These are phyloP conservation scores for Falco rusticolus DNA, from an alignment of 2,797 vertebrate species.

Conservation along the genomic window DNA sequence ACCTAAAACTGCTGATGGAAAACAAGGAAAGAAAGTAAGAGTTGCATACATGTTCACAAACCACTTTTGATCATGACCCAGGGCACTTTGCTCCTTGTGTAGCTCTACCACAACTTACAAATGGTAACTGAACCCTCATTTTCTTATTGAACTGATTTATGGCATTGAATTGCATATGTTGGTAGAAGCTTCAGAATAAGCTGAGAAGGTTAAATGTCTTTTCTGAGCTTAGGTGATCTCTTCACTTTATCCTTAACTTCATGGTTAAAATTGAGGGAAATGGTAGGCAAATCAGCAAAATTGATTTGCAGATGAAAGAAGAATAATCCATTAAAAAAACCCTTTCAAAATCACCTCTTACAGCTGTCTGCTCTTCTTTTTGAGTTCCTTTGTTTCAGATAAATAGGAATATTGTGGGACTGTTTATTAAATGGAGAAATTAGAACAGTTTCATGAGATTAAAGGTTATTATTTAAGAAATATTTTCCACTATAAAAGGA, in stretches of 20 bases:
- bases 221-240: neutral
- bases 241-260: neutral
- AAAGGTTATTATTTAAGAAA: constrained; percentile 49
- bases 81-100: neutral
- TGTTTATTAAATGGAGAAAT: constrained; percentile 25
- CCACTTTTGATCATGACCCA: neutral
- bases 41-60: neutral
- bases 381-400: neutral
- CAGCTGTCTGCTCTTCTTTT: constrained; percentile 4
- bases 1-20: neutral
- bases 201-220: neutral
- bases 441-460: constrained; percentile 36
- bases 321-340: neutral
- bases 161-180: neutral
- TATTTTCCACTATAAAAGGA: constrained; percentile 33
- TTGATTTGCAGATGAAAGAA: constrained; percentile 16
- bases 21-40: neutral
- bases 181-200: neutral
- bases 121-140: neutral
- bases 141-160: neutral
- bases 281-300: constrained; percentile 5
- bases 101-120: neutral
- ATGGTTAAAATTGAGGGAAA: neutral
- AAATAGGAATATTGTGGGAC: neutral
- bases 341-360: neutral